Evolutionary conservation across 2,797 vertebrate genomes (phyloP), one percentile per base, ranked within the genome.

Genomic region (Xiphophorus birchmanni): DNA sequence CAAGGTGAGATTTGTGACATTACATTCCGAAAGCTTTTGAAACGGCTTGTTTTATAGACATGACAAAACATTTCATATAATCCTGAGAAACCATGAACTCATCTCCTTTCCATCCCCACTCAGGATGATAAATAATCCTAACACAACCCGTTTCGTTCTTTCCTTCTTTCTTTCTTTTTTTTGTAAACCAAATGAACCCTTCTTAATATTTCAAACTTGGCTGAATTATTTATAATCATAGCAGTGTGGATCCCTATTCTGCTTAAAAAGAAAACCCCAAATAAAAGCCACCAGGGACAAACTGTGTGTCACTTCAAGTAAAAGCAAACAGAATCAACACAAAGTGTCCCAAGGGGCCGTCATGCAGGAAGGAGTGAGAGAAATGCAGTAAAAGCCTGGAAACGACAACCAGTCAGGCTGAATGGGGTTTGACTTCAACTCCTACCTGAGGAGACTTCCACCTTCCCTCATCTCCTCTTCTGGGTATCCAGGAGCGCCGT

Each of bases 371-470:
- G 80, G 79, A 85, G 84, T 73, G 73, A 18, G 50, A 74, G 8
- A 77, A 74, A 52, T 11, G 21, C 72, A 67, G 83, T 60, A 69
- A 75, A 47, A 81, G 54, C 79, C 78, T 73, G 45, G 44, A 79
- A 84, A 48, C 80, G 35, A 45, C 79, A 72, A 79, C 75, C 56
- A 58, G 29, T 73, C n/a, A 48, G 44, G 78, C 54, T 82, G 78
- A 84, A 76, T 63, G 77, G 18, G 26, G 2, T 78, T 79, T 77
- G 67, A 76, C 48, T 82, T 37, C 7, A 69, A 44, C 48, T 79
- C 88, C 93, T 93, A 99, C 98, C 98, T 98, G 92, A 99, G 97
- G 90, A 99, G 97, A 92, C 97, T 98, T 84, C 98, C 98, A 73
- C 96, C 96, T 67, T 82, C 84, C 80, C 95, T 92, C 87, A 95